Percentiles rank a stretch among this genome's conserved stretches.
These are phyloP conservation scores for Philypnodon macrostomus DNA, from an alignment of 2,797 vertebrate genomes.

Conservation along the genomic window DNA sequence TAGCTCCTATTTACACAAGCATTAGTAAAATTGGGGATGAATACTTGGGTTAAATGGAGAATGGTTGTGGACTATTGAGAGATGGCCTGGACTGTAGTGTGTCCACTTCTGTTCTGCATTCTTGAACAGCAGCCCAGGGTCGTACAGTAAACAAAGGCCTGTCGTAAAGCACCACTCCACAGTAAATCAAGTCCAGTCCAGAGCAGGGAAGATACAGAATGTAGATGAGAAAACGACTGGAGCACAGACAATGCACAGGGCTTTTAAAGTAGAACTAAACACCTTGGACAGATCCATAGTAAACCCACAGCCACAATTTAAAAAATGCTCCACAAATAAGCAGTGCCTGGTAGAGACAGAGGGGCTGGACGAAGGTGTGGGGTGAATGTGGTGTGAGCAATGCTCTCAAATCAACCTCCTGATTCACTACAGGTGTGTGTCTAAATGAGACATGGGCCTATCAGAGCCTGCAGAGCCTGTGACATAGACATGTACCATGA, in stretches of 20 bases:
- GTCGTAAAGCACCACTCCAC: constrained; percentile 59
- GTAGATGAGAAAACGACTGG: constrained; percentile 38
- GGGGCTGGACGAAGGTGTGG: too few species aligned
- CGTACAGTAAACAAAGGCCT: constrained; percentile 72
- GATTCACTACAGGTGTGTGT: too few species aligned
- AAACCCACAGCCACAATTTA: too few species aligned
- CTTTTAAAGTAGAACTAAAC: too few species aligned
- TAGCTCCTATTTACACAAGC: constrained; percentile 39
- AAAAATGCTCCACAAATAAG: too few species aligned
- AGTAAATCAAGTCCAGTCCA: constrained; percentile 63
- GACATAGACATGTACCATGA: too few species aligned
- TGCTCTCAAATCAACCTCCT: too few species aligned
- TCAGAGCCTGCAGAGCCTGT: too few species aligned
- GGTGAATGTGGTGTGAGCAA: too few species aligned
- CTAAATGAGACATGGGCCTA: too few species aligned
- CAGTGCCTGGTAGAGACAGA: too few species aligned
- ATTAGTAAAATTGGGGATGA: constrained; percentile 32
- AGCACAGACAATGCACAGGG: constrained; percentile 19
- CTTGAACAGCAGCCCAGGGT: constrained; percentile 65
- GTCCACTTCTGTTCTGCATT: constrained; percentile 63
- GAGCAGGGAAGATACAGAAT: constrained; percentile 46
- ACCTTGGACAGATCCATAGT: too few species aligned
- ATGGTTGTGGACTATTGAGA: constrained; percentile 23
- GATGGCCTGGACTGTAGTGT: constrained; percentile 31
- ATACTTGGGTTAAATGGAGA: constrained; percentile 37